phyloP scores from a whole-genome alignment of 2,113 vertebrate genomes.

The Lepus americanus region DNA sequence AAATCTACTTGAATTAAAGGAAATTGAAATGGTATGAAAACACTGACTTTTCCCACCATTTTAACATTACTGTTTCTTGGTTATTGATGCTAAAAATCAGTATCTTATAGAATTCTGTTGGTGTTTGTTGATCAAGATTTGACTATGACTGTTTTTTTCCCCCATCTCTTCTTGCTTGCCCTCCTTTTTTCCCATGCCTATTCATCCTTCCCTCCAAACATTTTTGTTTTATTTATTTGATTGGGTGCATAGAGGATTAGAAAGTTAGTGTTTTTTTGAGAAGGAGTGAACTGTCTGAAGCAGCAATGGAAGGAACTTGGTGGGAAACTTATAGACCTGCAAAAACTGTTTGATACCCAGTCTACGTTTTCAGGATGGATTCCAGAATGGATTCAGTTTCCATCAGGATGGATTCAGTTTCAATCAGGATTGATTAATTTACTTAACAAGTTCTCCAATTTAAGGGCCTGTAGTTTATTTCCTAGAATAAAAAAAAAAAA shows the following conservation, averaged over 20 bases:
- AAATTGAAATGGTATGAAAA: constrained; percentile 48
- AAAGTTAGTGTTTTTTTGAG: neutral
- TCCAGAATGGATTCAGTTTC: neutral
- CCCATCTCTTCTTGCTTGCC: neutral
- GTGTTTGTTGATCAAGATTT: neutral
- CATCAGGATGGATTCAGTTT: neutral
- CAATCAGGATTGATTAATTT: neutral
- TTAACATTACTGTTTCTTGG: constrained; percentile 34
- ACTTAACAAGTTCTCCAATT: constrained; percentile 28
- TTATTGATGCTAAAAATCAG: constrained; percentile 21
- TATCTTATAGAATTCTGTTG: neutral
- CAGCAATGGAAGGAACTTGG: constrained; percentile 15
- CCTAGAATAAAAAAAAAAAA: too few species aligned
- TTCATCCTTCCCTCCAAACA: neutral
- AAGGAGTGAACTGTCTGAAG: neutral
- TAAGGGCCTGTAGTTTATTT: neutral
- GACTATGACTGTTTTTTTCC: constrained; percentile 3
- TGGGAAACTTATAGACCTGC: neutral
- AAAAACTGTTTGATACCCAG: neutral
- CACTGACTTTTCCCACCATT: neutral
- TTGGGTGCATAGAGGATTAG: neutral
- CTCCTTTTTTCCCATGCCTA: neutral
- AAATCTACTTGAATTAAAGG: constrained; percentile 39
- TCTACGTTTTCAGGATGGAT: neutral
- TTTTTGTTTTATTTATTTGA: constrained; percentile 58